These are phyloP conservation scores for Anoplolepis gracilipes DNA, from an alignment of 1,140 invertebrate species.

Conservation along the genomic window DNA sequence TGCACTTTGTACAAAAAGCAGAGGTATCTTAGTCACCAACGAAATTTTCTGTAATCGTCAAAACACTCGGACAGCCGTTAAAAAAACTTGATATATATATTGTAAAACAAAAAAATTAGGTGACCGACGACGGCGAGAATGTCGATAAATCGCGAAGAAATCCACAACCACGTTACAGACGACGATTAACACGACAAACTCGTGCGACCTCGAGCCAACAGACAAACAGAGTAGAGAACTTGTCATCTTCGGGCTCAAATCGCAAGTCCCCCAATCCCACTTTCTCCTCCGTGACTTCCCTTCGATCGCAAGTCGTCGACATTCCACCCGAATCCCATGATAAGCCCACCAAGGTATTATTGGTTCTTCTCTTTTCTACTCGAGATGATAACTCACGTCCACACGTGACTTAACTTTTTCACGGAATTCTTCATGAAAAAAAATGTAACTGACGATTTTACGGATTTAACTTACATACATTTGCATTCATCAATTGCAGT, in stretches of 20 bases:
- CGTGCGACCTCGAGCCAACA: conserved; percentile 66
- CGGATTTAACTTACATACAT: neutral
- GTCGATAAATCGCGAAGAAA: conserved; percentile 61
- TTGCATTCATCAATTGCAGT: neutral
- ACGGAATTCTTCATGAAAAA: neutral
- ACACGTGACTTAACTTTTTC: neutral
- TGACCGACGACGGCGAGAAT: conserved; percentile 68
- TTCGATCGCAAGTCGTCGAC: conserved; percentile 47
- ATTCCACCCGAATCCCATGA: conserved; percentile 62
- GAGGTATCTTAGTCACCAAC: neutral
- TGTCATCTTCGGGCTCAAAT: conserved; percentile 46
- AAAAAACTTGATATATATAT: neutral
- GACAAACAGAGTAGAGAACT: conserved; percentile 66
- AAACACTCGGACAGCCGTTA: neutral
- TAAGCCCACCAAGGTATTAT: conserved; percentile 67
- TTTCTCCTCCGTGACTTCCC: conserved; percentile 12
- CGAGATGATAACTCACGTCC: neutral
- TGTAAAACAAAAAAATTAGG: conserved; percentile 51
- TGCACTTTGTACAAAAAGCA: conserved; percentile 28
- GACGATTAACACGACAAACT: conserved; percentile 67
- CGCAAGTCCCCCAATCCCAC: conserved; percentile 49
- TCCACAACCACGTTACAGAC: conserved; percentile 72
- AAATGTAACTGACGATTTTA: neutral
- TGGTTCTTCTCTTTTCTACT: neutral
- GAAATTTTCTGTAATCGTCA: conserved; percentile 31